Percentiles rank a stretch among this genome's conserved stretches.
Conservation (phyloP, 1,140 invertebrate genomes). For the Lepidurus packardi region DNA sequence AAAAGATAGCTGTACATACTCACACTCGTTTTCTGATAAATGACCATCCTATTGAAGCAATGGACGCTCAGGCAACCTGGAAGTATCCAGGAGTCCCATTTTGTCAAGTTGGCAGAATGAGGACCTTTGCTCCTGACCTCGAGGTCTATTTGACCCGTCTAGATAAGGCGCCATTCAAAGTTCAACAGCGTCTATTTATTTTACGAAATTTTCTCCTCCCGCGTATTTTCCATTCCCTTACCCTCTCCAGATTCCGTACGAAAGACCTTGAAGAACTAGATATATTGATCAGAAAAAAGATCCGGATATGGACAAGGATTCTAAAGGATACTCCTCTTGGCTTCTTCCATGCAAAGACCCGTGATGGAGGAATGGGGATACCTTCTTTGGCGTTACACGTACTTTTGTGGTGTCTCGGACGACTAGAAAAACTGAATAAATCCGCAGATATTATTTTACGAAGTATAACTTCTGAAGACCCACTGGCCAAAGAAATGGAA, state of each 20-base stretch:
- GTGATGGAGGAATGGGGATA: slow-evolving; percentile 17
- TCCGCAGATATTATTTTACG: too few relatives aligned
- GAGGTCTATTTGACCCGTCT: not conserved
- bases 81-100: slow-evolving; percentile 17
- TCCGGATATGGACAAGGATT: not conserved
- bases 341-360: not conserved
- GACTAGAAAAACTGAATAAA: too few relatives aligned
- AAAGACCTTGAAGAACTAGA: not conserved
- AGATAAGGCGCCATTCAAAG: slow-evolving; percentile 25
- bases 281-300: not conserved
- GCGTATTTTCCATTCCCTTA: not conserved
- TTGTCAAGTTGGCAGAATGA: not conserved
- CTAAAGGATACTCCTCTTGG: not conserved
- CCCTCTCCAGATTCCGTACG: not conserved
- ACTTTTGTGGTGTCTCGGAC: not conserved
- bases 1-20: too few relatives aligned
- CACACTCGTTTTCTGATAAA: not conserved
- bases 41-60: not conserved
- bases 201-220: slow-evolving; percentile 17
- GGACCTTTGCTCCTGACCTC: not conserved
- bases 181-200: not conserved
- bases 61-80: not conserved
- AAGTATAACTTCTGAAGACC: not conserved
- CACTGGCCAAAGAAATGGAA: not conserved
- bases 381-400: not conserved